Percentiles rank a stretch among this genome's conserved stretches.
Evolutionary conservation across 2,113 vertebrate species (phyloP).

Genomic region (Pyrgilauda ruficollis): DNA sequence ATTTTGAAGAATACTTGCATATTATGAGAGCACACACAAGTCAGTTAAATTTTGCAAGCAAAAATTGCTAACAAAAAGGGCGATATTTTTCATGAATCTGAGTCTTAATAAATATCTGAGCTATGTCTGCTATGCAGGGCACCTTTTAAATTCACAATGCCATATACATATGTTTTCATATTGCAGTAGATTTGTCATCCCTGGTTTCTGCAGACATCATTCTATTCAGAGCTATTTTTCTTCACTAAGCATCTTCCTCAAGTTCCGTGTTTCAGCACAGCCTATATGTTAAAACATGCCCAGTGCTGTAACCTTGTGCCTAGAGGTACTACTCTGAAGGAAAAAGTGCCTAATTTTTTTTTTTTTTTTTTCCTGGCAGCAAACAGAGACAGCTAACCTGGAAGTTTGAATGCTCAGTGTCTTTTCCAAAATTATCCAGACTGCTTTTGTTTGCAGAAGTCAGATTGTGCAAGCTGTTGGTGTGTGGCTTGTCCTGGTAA

Average conservation of each 20-base stretch:
- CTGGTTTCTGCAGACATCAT: background rate
- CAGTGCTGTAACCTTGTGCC: conserved; percentile 7
- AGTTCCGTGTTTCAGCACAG: conserved; percentile 4
- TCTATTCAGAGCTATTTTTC: conserved; percentile 17
- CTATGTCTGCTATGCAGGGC: background rate
- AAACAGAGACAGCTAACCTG: background rate
- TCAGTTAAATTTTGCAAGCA: background rate
- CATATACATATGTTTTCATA: background rate
- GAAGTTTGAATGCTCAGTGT: background rate
- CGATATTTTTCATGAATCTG: background rate
- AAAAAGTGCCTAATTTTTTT: background rate
- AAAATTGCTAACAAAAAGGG: background rate
- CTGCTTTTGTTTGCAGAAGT: conserved; percentile 32
- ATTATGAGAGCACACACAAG: background rate
- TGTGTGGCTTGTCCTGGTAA: conserved; percentile 1
- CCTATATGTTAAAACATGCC: conserved; percentile 18
- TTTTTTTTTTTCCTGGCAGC: background rate
- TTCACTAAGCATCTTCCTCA: background rate
- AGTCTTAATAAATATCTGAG: background rate
- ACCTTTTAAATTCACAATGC: background rate
- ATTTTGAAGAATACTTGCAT: background rate
- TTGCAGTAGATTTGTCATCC: background rate
- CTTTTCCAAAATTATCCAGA: conserved; percentile 37
- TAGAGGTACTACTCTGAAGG: background rate
- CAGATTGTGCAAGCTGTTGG: background rate